Evolutionary conservation across 2,113 vertebrate genomes (phyloP).

Genomic region (Cyprinodon tularosa): DNA sequence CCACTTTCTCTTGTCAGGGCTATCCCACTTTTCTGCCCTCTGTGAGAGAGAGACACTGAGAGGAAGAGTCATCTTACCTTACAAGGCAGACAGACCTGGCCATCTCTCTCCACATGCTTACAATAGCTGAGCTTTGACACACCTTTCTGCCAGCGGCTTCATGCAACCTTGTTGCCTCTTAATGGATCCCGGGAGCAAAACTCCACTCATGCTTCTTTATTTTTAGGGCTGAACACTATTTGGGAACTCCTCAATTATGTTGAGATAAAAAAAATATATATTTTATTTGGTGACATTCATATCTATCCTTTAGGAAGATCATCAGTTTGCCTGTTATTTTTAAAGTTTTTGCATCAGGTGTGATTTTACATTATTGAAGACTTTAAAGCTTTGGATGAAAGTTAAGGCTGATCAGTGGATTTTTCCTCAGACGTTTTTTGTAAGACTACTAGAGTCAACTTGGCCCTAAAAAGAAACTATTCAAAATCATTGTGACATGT

Average conservation of each 20-base stretch:
- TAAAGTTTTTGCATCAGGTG: too few relatives aligned
- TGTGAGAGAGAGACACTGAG: constrained; percentile 8
- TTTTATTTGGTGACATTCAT: not conserved
- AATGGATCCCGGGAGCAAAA: not conserved
- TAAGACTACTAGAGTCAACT: not conserved
- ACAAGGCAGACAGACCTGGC: constrained; percentile 76
- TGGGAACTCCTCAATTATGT: too few relatives aligned
- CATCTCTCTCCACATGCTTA: constrained; percentile 39
- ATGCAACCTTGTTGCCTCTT: not conserved
- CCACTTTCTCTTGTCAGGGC: constrained; percentile 63
- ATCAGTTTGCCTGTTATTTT: not conserved
- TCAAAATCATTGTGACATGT: too few relatives aligned
- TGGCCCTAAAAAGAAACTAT: not conserved
- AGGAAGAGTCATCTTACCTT: constrained; percentile 70
- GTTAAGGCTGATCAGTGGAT: not conserved
- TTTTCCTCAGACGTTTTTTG: not conserved
- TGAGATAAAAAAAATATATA: too few relatives aligned
- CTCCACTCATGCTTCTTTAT: not conserved
- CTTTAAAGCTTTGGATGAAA: not conserved
- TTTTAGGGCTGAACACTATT: too few relatives aligned
- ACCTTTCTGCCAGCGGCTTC: constrained; percentile 37
- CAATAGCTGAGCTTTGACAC: constrained; percentile 41
- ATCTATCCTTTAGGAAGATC: not conserved
- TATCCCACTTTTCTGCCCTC: constrained; percentile 40
- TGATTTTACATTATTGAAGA: too few relatives aligned